Evolutionary conservation across 2,113 vertebrate species (phyloP).

Genomic region (Heloderma charlesbogerti): DNA sequence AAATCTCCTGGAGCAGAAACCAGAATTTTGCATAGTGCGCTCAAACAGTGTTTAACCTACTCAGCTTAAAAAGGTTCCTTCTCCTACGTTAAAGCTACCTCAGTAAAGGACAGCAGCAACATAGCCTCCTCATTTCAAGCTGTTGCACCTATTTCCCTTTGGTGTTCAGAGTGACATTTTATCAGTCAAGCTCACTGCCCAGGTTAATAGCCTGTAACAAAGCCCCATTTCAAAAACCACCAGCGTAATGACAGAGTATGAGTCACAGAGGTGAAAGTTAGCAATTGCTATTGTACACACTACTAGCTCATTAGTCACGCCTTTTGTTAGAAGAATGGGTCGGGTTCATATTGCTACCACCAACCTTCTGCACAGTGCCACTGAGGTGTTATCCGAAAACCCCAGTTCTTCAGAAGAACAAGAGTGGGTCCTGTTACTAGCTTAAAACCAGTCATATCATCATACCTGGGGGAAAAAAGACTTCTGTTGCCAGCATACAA

Average conservation of each 20-base stretch:
- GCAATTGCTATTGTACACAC: neutral
- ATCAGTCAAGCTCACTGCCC: slow-evolving; percentile 35
- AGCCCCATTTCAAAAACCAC: slow-evolving; percentile 10
- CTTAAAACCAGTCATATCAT: neutral
- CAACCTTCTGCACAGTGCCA: neutral
- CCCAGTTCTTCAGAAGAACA: neutral
- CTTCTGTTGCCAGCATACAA: neutral
- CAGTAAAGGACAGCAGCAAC: neutral
- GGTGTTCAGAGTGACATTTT: slow-evolving; percentile 21
- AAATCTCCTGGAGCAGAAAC: slow-evolving; percentile 30
- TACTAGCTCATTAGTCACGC: slow-evolving; percentile 24
- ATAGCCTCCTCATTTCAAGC: slow-evolving; percentile 15
- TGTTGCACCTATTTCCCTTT: slow-evolving; percentile 30
- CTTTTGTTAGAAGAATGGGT: neutral
- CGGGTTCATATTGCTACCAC: slow-evolving; percentile 16
- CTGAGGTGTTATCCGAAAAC: slow-evolving; percentile 7
- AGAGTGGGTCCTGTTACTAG: neutral
- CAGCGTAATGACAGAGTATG: slow-evolving; percentile 22
- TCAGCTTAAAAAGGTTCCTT: neutral
- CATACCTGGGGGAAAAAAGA: neutral
- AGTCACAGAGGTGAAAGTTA: slow-evolving; percentile 32
- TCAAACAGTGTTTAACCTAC: slow-evolving; percentile 13
- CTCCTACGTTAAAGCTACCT: neutral
- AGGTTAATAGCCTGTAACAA: slow-evolving; percentile 36
- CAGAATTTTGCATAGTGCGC: slow-evolving; percentile 11